Evolutionary conservation across 1,140 invertebrate genomes (phyloP).

Genomic region (Metaphire vulgaris): DNA sequence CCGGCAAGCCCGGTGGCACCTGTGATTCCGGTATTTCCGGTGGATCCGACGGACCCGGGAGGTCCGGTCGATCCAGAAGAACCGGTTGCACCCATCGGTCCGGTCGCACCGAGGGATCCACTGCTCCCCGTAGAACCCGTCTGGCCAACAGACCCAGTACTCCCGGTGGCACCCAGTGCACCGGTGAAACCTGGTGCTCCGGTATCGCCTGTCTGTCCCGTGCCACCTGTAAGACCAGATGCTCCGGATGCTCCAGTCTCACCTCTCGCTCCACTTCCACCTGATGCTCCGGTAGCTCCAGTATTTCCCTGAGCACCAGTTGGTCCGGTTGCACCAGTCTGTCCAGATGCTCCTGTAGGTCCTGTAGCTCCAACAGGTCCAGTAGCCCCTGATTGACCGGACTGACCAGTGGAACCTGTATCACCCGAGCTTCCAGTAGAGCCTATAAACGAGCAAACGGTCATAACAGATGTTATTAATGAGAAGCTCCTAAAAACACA

Average conservation of each 20-base stretch:
- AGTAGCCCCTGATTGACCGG: not conserved
- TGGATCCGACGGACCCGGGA: not conserved
- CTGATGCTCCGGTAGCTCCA: too few species aligned
- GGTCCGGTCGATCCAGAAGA: not conserved
- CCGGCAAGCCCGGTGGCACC: not conserved
- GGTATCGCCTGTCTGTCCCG: not conserved
- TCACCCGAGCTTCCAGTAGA: constrained; percentile 3
- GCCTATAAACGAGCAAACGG: too few species aligned
- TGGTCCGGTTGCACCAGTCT: not conserved
- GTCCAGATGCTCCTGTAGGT: constrained; percentile 1
- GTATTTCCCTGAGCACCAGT: not conserved
- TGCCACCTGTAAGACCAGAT: not conserved
- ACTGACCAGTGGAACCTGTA: constrained; percentile 3
- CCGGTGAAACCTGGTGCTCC: constrained; percentile 12
- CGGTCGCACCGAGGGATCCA: too few species aligned
- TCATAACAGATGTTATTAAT: too few species aligned
- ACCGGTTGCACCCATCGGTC: not conserved
- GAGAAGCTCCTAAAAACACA: too few species aligned
- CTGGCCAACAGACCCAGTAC: not conserved
- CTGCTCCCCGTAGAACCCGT: not conserved
- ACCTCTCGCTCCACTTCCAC: not conserved
- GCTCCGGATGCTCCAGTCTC: constrained; percentile 10
- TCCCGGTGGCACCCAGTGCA: not conserved
- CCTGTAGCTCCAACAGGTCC: constrained; percentile 22
- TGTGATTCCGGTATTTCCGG: not conserved